Evolutionary conservation across 1,140 invertebrate genomes (phyloP).

Genomic region (Scaptodrosophila lebanonensis): DNA sequence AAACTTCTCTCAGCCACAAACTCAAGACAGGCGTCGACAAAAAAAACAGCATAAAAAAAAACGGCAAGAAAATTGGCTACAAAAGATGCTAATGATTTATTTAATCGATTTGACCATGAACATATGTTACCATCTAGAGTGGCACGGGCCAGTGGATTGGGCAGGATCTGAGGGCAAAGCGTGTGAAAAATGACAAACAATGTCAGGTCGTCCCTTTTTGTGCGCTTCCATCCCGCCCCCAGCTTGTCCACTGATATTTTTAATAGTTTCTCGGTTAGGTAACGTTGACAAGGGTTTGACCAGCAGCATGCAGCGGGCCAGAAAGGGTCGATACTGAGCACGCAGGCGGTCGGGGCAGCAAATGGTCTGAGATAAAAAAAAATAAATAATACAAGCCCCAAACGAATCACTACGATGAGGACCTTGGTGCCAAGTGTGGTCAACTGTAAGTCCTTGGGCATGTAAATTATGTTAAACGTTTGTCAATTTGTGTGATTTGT

Average conservation of each 20-base stretch:
- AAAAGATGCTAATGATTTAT: slow-evolving; percentile 77
- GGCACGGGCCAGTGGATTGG: slow-evolving; percentile 13
- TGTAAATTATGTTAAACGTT: slow-evolving; percentile 75
- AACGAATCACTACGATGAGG: too few relatives aligned
- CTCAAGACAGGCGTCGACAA: slow-evolving; percentile 42
- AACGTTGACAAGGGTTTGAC: slow-evolving; percentile 69
- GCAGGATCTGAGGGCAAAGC: slow-evolving; percentile 14
- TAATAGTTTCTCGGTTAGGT: slow-evolving; percentile 73
- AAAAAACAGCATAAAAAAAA: slow-evolving; percentile 21
- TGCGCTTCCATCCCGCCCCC: not conserved
- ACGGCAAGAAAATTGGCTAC: slow-evolving; percentile 68
- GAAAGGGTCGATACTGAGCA: slow-evolving; percentile 58
- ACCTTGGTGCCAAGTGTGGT: slow-evolving; percentile 31
- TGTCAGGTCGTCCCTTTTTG: slow-evolving; percentile 6
- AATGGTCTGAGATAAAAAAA: too few relatives aligned
- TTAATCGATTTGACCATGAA: slow-evolving; percentile 77
- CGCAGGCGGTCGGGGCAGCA: too few relatives aligned
- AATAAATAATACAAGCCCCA: too few relatives aligned
- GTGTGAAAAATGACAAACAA: slow-evolving; percentile 65
- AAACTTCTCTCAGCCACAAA: too few relatives aligned
- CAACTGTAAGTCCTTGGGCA: slow-evolving; percentile 61
- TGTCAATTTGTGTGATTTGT: slow-evolving; percentile 73
- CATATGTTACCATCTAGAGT: slow-evolving; percentile 48
- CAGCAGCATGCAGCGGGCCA: too few relatives aligned
- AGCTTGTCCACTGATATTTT: slow-evolving; percentile 69